A percentile compares a stretch with the other conserved stretches of the same genome.
These are phyloP conservation scores for Psittacula cyanocephala DNA, from an alignment of 2,113 vertebrate genomes.

Conservation along the genomic window DNA sequence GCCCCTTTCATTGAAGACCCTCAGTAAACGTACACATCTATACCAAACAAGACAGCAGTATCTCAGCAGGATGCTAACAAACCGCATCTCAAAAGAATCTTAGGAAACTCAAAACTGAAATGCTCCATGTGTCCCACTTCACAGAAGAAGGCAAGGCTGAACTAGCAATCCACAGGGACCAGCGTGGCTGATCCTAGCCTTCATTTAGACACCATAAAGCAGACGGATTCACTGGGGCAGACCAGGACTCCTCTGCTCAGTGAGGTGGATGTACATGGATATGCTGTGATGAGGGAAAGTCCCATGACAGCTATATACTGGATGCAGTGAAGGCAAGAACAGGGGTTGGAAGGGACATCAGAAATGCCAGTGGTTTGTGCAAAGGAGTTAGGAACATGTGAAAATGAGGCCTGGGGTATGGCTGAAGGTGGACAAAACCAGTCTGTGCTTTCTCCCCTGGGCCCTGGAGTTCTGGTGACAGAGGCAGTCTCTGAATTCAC, in stretches of 20 bases:
- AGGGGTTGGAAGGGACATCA: background rate
- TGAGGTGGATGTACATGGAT: background rate
- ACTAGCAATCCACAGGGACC: background rate
- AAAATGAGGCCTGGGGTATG: background rate
- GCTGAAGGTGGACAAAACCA: background rate
- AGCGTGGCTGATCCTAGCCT: background rate
- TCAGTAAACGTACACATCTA: background rate
- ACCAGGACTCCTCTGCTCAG: background rate
- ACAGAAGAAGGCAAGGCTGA: background rate
- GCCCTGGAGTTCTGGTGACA: background rate
- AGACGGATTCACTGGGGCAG: background rate
- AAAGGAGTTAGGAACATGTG: background rate
- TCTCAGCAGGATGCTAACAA: background rate
- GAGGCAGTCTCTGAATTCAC: background rate
- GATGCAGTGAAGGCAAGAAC: background rate
- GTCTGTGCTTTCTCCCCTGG: background rate
- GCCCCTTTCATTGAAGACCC: background rate
- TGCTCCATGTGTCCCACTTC: background rate
- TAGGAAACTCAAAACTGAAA: background rate
- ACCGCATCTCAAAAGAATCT: background rate
- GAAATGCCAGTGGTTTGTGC: background rate
- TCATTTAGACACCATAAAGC: background rate
- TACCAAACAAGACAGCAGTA: background rate
- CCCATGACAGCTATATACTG: background rate
- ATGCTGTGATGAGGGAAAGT: background rate